Evolutionary conservation across 2,888 invertebrate genomes (phyloP).

Genomic region (Antheraea yamamai): DNA sequence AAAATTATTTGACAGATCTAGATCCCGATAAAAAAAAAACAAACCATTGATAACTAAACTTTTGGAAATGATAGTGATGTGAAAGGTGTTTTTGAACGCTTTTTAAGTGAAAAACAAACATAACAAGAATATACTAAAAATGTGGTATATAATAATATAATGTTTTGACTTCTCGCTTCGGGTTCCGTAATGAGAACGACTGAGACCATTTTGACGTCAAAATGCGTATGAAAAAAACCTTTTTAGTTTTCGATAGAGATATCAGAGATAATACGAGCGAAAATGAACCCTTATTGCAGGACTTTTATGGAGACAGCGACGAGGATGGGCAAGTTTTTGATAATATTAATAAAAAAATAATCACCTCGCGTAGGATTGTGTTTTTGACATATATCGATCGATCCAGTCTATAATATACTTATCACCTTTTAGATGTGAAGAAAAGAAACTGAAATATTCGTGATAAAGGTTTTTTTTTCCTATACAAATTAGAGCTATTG

Average conservation of each 20-base stretch:
- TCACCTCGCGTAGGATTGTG: too few species aligned
- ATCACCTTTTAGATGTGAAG: too few species aligned
- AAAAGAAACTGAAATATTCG: too few species aligned
- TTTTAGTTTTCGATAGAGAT: constrained; percentile 56
- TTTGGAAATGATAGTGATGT: neutral
- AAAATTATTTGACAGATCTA: too few species aligned
- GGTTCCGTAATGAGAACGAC: neutral
- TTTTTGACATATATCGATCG: too few species aligned
- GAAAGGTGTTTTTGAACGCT: neutral
- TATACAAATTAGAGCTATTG: too few species aligned
- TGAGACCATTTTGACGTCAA: constrained; percentile 24
- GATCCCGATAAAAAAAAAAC: neutral
- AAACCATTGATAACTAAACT: neutral
- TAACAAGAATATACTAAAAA: neutral
- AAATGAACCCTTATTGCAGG: constrained; percentile 52
- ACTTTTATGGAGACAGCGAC: constrained; percentile 38
- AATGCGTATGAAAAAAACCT: constrained; percentile 70
- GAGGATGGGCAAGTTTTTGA: constrained; percentile 37
- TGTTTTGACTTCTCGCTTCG: neutral
- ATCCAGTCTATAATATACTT: too few species aligned
- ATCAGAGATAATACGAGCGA: constrained; percentile 44
- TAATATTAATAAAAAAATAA: too few species aligned
- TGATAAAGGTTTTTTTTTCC: too few species aligned
- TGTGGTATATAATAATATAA: neutral
- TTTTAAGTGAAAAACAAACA: neutral